A percentile compares a stretch with the other conserved stretches of the same genome.
Conservation (phyloP, 2,888 invertebrate species). For the Alloscopus bannaensis region DNA sequence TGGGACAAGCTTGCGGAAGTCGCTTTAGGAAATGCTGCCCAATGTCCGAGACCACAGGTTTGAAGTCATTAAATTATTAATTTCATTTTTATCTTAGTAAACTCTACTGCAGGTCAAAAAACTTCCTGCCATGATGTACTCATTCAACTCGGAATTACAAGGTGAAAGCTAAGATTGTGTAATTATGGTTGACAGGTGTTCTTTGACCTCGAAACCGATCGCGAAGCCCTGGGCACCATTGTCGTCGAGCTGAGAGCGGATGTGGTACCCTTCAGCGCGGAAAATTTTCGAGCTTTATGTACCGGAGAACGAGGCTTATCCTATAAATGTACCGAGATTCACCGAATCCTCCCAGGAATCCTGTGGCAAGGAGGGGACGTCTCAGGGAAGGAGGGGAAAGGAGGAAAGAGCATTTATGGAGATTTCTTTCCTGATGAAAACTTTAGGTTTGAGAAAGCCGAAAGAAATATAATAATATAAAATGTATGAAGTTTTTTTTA, state of each 20-base stretch:
- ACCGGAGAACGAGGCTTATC: conserved; percentile 71
- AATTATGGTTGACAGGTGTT: conserved; percentile 58
- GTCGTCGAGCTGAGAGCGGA: conserved; percentile 69
- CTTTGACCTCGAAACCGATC: conserved; percentile 65
- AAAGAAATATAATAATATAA: not conserved
- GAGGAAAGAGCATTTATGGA: conserved; percentile 68
- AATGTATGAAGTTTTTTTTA: not conserved
- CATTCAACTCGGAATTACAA: not conserved
- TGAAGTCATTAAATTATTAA: conserved; percentile 15
- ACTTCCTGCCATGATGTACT: not conserved
- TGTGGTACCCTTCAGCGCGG: conserved; percentile 69
- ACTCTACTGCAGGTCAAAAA: too few species aligned
- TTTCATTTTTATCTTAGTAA: too few species aligned
- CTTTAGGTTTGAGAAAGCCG: conserved; percentile 63
- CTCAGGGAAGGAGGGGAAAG: conserved; percentile 59
- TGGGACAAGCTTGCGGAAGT: conserved; percentile 53
- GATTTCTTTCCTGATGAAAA: conserved; percentile 70
- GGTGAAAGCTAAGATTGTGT: not conserved
- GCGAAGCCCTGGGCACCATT: conserved; percentile 57
- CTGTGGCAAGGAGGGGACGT: conserved; percentile 72
- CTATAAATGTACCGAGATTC: conserved; percentile 71
- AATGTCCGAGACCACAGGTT: conserved; percentile 58
- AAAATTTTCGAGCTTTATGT: conserved; percentile 70
- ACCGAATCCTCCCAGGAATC: conserved; percentile 66
- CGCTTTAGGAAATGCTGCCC: conserved; percentile 60